Conservation (phyloP, 2,797 vertebrate genomes). For the Pagetopsis macropterus region DNA sequence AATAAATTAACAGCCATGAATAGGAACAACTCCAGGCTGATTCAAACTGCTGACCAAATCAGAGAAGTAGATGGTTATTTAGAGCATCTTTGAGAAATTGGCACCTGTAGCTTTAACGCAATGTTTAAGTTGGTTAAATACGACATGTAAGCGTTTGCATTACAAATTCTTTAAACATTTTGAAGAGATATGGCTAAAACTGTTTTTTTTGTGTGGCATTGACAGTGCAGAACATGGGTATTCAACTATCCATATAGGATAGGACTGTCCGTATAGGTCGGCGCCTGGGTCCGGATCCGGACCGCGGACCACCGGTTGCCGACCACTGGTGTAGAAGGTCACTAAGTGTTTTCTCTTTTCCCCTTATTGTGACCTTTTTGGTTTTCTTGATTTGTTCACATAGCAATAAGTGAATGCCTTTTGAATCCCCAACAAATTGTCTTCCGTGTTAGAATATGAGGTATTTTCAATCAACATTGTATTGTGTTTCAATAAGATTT, state of each 20-base stretch:
- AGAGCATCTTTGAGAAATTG: too few species aligned
- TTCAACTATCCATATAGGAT: too few species aligned
- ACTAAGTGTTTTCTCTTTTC: not conserved
- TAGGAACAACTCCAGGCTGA: not conserved
- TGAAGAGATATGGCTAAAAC: not conserved
- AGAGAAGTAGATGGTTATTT: not conserved
- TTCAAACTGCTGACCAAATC: not conserved
- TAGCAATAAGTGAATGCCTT: not conserved
- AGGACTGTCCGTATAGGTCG: too few species aligned
- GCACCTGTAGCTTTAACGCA: too few species aligned
- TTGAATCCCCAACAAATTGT: not conserved
- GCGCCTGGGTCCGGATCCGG: too few species aligned
- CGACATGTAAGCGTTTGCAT: not conserved
- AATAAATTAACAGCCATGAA: not conserved
- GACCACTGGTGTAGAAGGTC: not conserved
- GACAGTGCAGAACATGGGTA: not conserved
- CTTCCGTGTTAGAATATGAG: not conserved
- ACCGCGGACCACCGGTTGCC: too few species aligned
- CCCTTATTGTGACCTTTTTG: not conserved
- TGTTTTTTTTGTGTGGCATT: not conserved
- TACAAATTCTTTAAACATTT: not conserved
- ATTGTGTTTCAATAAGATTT: not conserved
- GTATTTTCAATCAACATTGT: conserved; percentile 8
- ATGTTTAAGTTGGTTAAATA: too few species aligned
- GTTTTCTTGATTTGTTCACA: not conserved